Percentiles rank a stretch among this genome's conserved stretches.
Conservation (phyloP, 1,140 invertebrate species). For the Melanaphis sacchari region DNA sequence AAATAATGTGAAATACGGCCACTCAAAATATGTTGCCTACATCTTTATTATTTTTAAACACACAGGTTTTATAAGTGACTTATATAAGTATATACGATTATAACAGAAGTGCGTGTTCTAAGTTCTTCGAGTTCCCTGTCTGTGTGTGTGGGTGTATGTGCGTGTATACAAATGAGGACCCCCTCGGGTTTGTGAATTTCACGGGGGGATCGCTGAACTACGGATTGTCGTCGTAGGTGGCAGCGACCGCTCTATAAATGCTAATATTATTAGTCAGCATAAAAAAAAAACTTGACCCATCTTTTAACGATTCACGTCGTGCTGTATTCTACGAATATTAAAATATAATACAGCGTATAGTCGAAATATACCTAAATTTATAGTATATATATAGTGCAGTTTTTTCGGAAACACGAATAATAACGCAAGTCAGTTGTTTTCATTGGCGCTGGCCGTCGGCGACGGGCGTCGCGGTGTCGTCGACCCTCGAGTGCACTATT, state of each 20-base stretch:
- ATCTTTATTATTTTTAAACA: not conserved
- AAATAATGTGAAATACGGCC: not conserved
- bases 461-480: not conserved
- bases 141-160: not conserved
- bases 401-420: slow-evolving; percentile 22
- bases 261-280: not conserved
- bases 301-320: not conserved
- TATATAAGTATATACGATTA: not conserved
- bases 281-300: not conserved
- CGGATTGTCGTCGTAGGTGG: not conserved
- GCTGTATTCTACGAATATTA: not conserved
- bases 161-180: not conserved
- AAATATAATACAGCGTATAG: not conserved
- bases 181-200: not conserved
- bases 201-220: not conserved
- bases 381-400: not conserved
- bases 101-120: not conserved
- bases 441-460: slow-evolving; percentile 12
- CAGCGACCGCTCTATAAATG: not conserved
- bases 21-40: not conserved
- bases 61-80: not conserved
- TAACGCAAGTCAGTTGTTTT: slow-evolving; percentile 32
- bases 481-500: slow-evolving; percentile 46
- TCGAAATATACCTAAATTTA: not conserved
- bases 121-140: not conserved